phyloP scores from a whole-genome alignment of 1,140 invertebrate genomes.

The Drosophila rhopaloa region DNA sequence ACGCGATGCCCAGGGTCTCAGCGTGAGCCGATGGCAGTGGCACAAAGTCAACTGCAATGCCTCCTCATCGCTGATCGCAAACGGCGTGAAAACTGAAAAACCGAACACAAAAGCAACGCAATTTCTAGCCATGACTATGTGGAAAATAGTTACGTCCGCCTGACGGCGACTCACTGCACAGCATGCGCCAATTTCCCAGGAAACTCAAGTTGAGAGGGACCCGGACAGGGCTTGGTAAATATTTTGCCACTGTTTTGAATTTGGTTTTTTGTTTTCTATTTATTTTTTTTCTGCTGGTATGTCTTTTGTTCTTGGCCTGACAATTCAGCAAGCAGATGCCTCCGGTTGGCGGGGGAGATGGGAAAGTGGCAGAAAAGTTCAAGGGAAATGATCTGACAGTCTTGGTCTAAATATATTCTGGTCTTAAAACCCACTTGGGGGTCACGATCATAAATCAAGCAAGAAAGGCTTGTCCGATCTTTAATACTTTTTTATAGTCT shows the following conservation, averaged over 20 bases:
- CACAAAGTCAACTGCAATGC: conserved; percentile 41
- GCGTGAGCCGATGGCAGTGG: conserved; percentile 30
- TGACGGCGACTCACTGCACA: conserved; percentile 69
- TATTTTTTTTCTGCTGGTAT: conserved; percentile 40
- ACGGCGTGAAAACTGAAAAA: conserved; percentile 38
- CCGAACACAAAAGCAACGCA: conserved; percentile 72
- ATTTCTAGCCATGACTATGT: conserved; percentile 66
- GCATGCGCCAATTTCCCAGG: conserved; percentile 80
- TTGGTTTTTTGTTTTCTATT: conserved; percentile 19
- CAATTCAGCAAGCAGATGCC: conserved; percentile 44
- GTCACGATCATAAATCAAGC: conserved; percentile 19
- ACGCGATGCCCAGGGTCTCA: conserved; percentile 40
- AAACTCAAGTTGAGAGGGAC: conserved; percentile 54
- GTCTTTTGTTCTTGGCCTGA: conserved; percentile 48
- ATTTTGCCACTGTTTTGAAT: conserved; percentile 78
- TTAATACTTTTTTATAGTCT: background rate
- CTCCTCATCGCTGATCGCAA: conserved; percentile 53
- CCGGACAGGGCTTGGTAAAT: conserved; percentile 66
- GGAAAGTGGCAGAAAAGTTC: conserved; percentile 36
- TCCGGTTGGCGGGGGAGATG: conserved; percentile 29
- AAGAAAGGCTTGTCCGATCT: background rate
- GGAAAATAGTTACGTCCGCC: conserved; percentile 63
- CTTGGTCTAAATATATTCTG: conserved; percentile 46
- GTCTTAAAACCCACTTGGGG: conserved; percentile 24
- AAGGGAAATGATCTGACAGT: conserved; percentile 39